Base-by-base conservation (phyloP, 2,113 vertebrate genomes). In the Paramormyrops kingsleyae region DNA sequence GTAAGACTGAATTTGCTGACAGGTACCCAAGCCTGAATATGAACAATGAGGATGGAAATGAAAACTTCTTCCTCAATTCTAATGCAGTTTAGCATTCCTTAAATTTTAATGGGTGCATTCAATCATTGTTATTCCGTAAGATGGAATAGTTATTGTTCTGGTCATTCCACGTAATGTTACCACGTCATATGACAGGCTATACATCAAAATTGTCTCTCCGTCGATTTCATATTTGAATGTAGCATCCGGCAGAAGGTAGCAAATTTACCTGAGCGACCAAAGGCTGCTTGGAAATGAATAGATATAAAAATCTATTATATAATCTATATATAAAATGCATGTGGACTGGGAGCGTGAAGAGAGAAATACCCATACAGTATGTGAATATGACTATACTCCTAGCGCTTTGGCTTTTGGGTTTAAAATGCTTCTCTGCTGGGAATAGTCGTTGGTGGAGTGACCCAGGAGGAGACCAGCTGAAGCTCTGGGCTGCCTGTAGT, bases 141-240 rank as follows among this genome's bases (percentile, higher is more conserved):
- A 62, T 62, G 31, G 39, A 62, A 88, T 31, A 88, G 87, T 88
- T 88, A 46, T 66, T 53, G 31, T 62, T 62, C 31, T 66, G 87
- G 87, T n/a, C 56, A 42, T 66, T 62, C 53, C 19, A 12, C 21
- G 3, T 66, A 59, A 62, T 6, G 15, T 59, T 59, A 44, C 50
- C 7, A 53, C 19, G 8, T 31, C n/a, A 31, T 12, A 24, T 62
- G 52, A 39, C 87, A 62, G 87, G 87, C 53, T 31, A n/a, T 88
- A 42, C 53, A 88, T 62, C 52, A 62, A 59, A 56, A 52, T 17
- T 24, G 39, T 49, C 39, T 39, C 87, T 10, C 87, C 1, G 9
- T 88, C 19, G n/a, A 42, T 62, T 88, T 19, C 15, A 6, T 24
- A 62, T 52, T n/a, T 44, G 52, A 56, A 44, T 24, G 24, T 24